Conservation (phyloP, 2,797 vertebrate genomes). For the Silurus lanzhouensis region DNA sequence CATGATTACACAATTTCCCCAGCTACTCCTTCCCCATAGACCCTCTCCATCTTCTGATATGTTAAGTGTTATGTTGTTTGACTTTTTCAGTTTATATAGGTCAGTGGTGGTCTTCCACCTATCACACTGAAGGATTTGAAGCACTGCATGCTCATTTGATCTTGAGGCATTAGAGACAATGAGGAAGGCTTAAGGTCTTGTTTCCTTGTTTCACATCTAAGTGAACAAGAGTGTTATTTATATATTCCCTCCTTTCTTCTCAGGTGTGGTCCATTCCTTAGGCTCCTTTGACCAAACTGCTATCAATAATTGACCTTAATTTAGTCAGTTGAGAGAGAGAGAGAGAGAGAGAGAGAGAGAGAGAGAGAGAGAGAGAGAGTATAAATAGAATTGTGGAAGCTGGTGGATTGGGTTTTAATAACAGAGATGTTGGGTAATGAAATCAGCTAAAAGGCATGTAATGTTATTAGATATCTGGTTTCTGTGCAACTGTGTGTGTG, state of each 20-base stretch:
- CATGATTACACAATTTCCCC: neutral
- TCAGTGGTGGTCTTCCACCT: neutral
- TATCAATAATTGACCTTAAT: slow-evolving; percentile 35
- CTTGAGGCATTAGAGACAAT: slow-evolving; percentile 16
- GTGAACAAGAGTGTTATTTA: slow-evolving; percentile 41
- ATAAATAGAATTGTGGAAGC: neutral
- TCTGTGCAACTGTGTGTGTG: slow-evolving; percentile 40
- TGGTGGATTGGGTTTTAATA: slow-evolving; percentile 12
- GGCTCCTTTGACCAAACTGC: slow-evolving; percentile 24
- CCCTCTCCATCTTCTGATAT: neutral
- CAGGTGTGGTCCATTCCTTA: slow-evolving; percentile 49
- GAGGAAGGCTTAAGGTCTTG: slow-evolving; percentile 25
- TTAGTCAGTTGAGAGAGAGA: slow-evolving; percentile 43
- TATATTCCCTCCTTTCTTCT: slow-evolving; percentile 12
- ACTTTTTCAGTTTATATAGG: neutral
- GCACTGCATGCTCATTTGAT: neutral
- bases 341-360: neutral
- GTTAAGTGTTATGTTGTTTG: neutral
- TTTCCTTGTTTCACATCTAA: slow-evolving; percentile 15
- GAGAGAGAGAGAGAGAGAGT: neutral
- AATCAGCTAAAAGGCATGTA: slow-evolving; percentile 50
- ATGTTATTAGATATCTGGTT: slow-evolving; percentile 41
- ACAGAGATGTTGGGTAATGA: slow-evolving; percentile 46
- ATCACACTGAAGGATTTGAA: neutral
- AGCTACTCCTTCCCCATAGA: neutral